These are phyloP conservation scores for Saguinus imperator DNA, from an alignment of 2,113 vertebrate genomes.

Conservation along the genomic window DNA sequence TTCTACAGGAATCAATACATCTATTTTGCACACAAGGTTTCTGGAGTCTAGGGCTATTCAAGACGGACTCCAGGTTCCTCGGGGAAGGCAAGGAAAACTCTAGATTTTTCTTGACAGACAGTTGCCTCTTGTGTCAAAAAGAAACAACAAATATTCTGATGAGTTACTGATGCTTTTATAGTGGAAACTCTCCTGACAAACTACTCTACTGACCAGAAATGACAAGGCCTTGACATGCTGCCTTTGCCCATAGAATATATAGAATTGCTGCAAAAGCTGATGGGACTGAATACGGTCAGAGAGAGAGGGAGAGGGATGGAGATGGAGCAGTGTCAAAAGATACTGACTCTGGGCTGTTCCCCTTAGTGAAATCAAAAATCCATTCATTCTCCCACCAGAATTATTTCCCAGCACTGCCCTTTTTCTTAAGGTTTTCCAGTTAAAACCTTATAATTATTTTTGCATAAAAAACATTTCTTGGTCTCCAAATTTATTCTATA, in stretches of 20 bases:
- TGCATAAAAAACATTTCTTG: slow-evolving; percentile 38
- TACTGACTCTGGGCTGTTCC: background rate
- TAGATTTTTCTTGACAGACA: slow-evolving; percentile 77
- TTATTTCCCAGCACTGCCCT: background rate
- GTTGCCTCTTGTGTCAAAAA: slow-evolving; percentile 77
- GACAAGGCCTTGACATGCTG: slow-evolving; percentile 77
- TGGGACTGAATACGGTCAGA: background rate
- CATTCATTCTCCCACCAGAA: slow-evolving; percentile 39
- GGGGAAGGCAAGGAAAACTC: slow-evolving; percentile 59
- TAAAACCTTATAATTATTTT: slow-evolving; percentile 69
- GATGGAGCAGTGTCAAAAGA: background rate
- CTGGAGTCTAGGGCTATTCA: slow-evolving; percentile 5
- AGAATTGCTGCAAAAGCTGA: slow-evolving; percentile 68
- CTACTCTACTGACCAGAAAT: slow-evolving; percentile 79
- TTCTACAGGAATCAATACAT: slow-evolving; percentile 53
- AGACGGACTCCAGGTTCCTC: slow-evolving; percentile 23
- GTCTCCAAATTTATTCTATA: slow-evolving; percentile 56
- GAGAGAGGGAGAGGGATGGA: background rate
- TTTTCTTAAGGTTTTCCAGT: slow-evolving; percentile 56
- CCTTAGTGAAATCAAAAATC: slow-evolving; percentile 51
- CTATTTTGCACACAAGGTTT: slow-evolving; percentile 67
- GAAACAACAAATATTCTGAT: slow-evolving; percentile 80
- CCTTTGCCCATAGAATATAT: slow-evolving; percentile 70
- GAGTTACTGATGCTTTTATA: slow-evolving; percentile 79
- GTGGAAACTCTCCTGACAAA: slow-evolving; percentile 81